Evolutionary conservation across 2,113 vertebrate species (phyloP).

Genomic region (Glareola pratincola): DNA sequence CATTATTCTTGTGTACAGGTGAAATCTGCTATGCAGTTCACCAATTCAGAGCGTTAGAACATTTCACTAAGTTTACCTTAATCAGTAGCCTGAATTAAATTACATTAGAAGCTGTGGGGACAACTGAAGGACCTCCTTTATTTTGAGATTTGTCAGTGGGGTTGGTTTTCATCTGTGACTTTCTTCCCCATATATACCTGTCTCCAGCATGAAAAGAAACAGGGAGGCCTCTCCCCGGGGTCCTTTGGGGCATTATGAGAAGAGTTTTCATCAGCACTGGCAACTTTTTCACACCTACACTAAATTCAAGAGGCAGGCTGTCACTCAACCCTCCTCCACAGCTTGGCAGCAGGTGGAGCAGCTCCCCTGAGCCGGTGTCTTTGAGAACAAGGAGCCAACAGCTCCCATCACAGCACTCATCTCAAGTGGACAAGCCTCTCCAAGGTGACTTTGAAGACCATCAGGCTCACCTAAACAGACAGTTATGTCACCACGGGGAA

Average conservation of each 20-base stretch:
- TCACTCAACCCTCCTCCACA: not conserved
- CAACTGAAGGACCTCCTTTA: not conserved
- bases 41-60: not conserved
- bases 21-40: not conserved
- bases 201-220: not conserved
- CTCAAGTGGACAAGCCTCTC: not conserved
- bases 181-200: not conserved
- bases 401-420: not conserved
- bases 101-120: not conserved
- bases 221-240: not conserved
- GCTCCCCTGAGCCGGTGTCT: not conserved
- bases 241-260: not conserved
- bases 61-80: not conserved
- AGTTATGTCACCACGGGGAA: not conserved
- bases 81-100: not conserved
- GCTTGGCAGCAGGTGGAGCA: rapidly evolving
- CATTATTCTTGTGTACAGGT: not conserved
- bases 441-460: not conserved
- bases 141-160: not conserved
- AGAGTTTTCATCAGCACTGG: not conserved
- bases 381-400: rapidly evolving
- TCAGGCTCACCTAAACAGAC: not conserved
- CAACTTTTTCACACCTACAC: not conserved
- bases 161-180: not conserved
- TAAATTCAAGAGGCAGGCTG: not conserved